Conservation (phyloP, 2,888 invertebrate species). For the Apamea anceps region DNA sequence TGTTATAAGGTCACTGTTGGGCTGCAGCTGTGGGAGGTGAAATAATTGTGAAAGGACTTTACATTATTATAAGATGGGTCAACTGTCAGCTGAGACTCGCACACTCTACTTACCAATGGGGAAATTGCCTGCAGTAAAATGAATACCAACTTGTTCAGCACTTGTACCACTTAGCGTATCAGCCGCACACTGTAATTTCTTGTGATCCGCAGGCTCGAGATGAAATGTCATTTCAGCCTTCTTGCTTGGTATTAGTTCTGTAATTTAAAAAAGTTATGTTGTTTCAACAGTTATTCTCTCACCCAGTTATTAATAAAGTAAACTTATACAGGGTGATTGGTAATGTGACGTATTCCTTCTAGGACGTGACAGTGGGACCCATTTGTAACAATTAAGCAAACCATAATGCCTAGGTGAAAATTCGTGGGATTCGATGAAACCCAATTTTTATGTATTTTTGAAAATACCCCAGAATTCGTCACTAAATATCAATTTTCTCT, state of each 20-base stretch:
- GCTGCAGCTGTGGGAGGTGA: not conserved
- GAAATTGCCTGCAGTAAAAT: not conserved
- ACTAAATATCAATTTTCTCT: no score
- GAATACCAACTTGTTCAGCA: not conserved
- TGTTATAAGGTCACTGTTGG: no score
- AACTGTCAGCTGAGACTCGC: not conserved
- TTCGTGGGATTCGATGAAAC: no score
- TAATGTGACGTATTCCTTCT: no score
- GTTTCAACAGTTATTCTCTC: no score
- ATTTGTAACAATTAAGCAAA: no score
- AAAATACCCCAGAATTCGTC: no score
- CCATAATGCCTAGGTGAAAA: no score
- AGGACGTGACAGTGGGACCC: no score
- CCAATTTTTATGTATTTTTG: no score
- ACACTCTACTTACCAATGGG: constrained; percentile 14
- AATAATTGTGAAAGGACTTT: not conserved
- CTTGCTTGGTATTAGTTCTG: fast-evolving
- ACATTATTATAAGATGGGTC: not conserved
- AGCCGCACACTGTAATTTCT: not conserved
- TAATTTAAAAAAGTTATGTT: not conserved
- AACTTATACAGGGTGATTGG: not conserved
- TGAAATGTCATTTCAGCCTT: not conserved
- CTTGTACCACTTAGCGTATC: fast-evolving
- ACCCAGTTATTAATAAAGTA: not conserved
- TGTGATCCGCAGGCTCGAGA: fast-evolving